Percentiles rank a stretch among this genome's conserved stretches.
phyloP scores from a whole-genome alignment of 2,888 invertebrate species.

The Pristionchus japonicus region DNA sequence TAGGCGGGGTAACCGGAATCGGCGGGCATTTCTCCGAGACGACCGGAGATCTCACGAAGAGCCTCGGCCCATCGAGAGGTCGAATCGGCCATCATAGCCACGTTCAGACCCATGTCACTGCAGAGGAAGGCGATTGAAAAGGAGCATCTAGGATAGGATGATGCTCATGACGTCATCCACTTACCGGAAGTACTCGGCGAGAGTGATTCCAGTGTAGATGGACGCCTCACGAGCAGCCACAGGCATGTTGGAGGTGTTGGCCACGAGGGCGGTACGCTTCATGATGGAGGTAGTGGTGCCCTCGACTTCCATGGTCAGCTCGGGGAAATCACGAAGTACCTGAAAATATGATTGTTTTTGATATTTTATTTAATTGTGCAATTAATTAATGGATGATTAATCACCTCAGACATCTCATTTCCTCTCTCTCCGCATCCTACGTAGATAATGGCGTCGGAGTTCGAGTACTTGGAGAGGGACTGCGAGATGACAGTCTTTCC shows the following conservation, averaged over 20 bases:
- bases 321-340: conserved; percentile 95
- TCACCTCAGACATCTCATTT: conserved; percentile 98
- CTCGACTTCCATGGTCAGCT: conserved; percentile 95
- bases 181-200: conserved; percentile 88
- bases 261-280: conserved; percentile 98
- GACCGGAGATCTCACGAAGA: conserved; percentile 97
- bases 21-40: conserved; percentile 99
- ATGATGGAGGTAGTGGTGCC: conserved; percentile 96
- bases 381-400: not conserved
- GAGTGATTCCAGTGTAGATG: conserved; percentile 97
- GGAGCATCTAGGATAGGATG: not conserved
- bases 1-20: conserved; percentile 97
- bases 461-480: conserved; percentile 98
- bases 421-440: conserved; percentile 99
- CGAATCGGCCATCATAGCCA: conserved; percentile 99
- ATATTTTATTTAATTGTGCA: not conserved
- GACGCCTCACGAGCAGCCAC: conserved; percentile 99
- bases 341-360: conserved; percentile 9
- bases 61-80: conserved; percentile 99
- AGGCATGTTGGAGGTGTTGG: conserved; percentile 99
- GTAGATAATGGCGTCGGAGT: conserved; percentile 98
- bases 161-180: not conserved
- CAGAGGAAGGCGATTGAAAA: conserved; percentile 78
- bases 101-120: conserved; percentile 97
- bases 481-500: conserved; percentile 99